Conservation (phyloP, 2,888 invertebrate genomes). For the Leptinotarsa tumamoca region DNA sequence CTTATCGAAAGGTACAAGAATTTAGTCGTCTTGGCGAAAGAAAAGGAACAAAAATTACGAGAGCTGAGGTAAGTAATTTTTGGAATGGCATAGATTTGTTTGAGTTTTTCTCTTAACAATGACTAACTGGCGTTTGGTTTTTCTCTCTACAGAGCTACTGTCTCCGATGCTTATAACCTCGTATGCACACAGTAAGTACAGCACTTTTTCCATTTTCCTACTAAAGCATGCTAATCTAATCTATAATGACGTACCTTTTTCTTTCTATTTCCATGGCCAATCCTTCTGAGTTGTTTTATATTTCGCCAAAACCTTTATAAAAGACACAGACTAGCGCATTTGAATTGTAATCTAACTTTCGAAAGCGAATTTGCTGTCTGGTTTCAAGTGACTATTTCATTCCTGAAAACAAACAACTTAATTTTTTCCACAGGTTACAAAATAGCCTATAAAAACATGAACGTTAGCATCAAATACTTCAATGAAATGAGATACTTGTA, state of each 20-base stretch:
- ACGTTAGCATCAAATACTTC: no score
- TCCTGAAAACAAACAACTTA: no score
- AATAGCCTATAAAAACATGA: no score
- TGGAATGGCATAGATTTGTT: slow-evolving; percentile 29
- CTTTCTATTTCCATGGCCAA: no score
- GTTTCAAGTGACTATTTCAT: no score
- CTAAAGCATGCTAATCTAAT: slow-evolving; percentile 11
- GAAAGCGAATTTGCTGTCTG: no score
- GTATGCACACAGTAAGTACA: slow-evolving; percentile 73
- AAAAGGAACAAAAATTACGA: slow-evolving; percentile 80
- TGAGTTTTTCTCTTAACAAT: slow-evolving; percentile 53
- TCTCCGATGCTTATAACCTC: slow-evolving; percentile 71
- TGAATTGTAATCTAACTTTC: no score
- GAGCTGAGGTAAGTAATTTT: slow-evolving; percentile 76
- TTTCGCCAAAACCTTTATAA: no score
- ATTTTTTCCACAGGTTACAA: no score
- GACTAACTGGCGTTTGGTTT: slow-evolving; percentile 60
- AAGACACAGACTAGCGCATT: no score
- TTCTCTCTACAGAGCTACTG: slow-evolving; percentile 68
- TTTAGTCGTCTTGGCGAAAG: slow-evolving; percentile 78
- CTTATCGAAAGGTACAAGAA: slow-evolving; percentile 77
- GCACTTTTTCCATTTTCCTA: slow-evolving; percentile 30
- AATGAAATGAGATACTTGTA: no score
- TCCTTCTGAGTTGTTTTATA: no score
- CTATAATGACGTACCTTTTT: background rate